Percentiles rank a stretch among this genome's conserved stretches.
Conservation (phyloP, 2,888 invertebrate species). For the Scaptomyza tumidula region DNA sequence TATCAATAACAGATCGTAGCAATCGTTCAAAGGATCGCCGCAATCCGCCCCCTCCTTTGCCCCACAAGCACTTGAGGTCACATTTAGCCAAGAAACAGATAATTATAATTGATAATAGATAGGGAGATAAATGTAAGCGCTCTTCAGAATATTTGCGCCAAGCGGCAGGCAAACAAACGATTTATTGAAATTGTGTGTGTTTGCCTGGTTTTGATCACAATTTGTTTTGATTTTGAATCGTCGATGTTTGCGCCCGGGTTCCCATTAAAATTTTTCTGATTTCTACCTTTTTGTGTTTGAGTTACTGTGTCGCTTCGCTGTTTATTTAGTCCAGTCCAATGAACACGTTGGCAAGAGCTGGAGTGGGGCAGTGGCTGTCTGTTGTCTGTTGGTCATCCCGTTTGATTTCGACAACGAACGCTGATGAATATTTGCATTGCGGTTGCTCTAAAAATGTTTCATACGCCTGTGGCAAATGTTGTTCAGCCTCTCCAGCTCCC, state of each 20-base stretch:
- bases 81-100: conserved; percentile 30
- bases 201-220: conserved; percentile 34
- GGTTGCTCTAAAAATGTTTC: conserved; percentile 49
- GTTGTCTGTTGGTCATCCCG: conserved; percentile 18
- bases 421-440: conserved; percentile 62
- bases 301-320: conserved; percentile 12
- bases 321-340: conserved; percentile 22
- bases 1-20: conserved; percentile 42
- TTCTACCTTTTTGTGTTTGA: conserved; percentile 19
- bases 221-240: conserved; percentile 43
- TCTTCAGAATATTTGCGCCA: conserved; percentile 11
- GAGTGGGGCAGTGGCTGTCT: background rate
- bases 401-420: conserved; percentile 32
- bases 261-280: conserved; percentile 13
- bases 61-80: conserved; percentile 15
- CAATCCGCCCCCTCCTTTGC: background rate
- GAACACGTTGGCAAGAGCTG: background rate
- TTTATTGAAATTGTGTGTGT: conserved; percentile 32
- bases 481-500: background rate
- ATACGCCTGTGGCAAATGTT: background rate
- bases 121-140: conserved; percentile 20
- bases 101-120: conserved; percentile 23
- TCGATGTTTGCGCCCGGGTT: conserved; percentile 11
- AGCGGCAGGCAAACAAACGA: background rate
- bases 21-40: conserved; percentile 20